phyloP scores from a whole-genome alignment of 2,113 vertebrate genomes.

The Ariopsis seemanni region DNA sequence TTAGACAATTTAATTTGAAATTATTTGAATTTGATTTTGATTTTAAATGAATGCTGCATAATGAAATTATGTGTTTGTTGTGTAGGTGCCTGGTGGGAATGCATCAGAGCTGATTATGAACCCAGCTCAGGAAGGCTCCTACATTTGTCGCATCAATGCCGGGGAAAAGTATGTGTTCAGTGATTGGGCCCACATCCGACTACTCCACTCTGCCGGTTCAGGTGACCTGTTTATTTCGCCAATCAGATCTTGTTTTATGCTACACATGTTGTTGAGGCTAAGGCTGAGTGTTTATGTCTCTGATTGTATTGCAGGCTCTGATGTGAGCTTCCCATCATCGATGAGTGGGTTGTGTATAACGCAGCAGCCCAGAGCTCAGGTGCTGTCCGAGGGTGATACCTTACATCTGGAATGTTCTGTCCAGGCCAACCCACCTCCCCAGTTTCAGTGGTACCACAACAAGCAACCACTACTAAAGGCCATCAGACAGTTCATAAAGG shows the following conservation, averaged over 20 bases:
- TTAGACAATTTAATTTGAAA: neutral
- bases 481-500: slow-evolving; percentile 63
- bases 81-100: slow-evolving; percentile 69
- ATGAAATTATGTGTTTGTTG: neutral
- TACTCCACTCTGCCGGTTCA: slow-evolving; percentile 60
- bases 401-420: slow-evolving; percentile 73
- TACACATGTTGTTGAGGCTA: neutral
- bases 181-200: slow-evolving; percentile 73
- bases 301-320: neutral
- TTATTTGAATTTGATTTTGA: neutral
- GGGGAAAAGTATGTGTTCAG: slow-evolving; percentile 75
- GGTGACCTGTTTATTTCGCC: slow-evolving; percentile 60
- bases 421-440: slow-evolving; percentile 75
- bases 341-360: slow-evolving; percentile 68
- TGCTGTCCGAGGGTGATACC: slow-evolving; percentile 72
- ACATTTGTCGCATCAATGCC: slow-evolving; percentile 78
- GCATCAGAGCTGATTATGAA: slow-evolving; percentile 70
- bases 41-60: neutral
- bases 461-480: slow-evolving; percentile 60
- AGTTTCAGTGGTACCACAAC: slow-evolving; percentile 84
- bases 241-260: neutral
- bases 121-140: slow-evolving; percentile 59
- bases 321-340: slow-evolving; percentile 50
- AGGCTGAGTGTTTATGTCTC: neutral
- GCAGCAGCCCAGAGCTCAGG: slow-evolving; percentile 67